Evolutionary conservation across 2,888 invertebrate genomes (phyloP).

Genomic region (Torymus aiolomorphi): DNA sequence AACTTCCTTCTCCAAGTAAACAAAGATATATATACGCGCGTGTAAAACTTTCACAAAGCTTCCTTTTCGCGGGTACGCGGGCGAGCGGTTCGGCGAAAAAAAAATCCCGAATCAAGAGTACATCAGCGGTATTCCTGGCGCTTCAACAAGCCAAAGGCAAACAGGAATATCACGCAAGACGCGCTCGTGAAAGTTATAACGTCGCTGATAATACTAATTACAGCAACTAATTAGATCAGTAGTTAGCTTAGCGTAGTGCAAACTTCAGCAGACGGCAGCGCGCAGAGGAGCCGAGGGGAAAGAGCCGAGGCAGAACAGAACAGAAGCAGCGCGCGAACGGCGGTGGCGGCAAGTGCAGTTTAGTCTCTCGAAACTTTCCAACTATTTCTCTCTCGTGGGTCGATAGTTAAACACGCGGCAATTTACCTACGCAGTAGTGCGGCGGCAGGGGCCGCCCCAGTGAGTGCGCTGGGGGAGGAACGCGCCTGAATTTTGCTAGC

Average conservation of each 20-base stretch:
- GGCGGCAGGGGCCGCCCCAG: not conserved
- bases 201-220: constrained; percentile 57
- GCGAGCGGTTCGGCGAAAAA: not conserved
- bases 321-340: not conserved
- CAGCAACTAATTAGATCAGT: constrained; percentile 59
- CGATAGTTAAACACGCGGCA: constrained; percentile 51
- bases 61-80: too few relatives aligned
- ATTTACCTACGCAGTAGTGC: constrained; percentile 35
- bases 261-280: constrained; percentile 46
- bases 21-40: too few relatives aligned
- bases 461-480: constrained; percentile 4
- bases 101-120: constrained; percentile 18
- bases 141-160: constrained; percentile 36
- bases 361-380: constrained; percentile 52
- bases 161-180: constrained; percentile 49
- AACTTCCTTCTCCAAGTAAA: not conserved
- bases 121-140: constrained; percentile 20
- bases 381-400: constrained; percentile 43
- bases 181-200: constrained; percentile 51
- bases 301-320: constrained; percentile 29
- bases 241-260: constrained; percentile 53
- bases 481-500: not conserved
- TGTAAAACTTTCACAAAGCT: too few relatives aligned
- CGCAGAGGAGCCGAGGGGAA: not conserved
- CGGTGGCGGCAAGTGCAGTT: constrained; percentile 35